These are phyloP conservation scores for Drosophila arawakana DNA, from an alignment of 1,140 invertebrate species.

Conservation along the genomic window DNA sequence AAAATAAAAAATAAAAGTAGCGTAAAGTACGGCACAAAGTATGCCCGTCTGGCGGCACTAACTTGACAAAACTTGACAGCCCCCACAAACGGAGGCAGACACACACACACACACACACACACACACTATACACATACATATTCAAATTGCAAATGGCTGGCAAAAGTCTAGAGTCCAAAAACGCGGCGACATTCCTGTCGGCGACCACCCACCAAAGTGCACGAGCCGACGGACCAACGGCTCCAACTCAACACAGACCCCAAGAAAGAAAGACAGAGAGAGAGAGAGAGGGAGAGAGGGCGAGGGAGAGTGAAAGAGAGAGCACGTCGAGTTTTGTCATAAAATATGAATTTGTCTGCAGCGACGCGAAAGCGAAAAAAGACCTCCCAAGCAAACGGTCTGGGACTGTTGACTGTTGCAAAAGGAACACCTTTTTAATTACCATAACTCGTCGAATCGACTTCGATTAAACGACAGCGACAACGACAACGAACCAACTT, in stretches of 20 bases:
- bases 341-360: conserved; percentile 79
- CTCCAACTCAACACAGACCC: conserved; percentile 6
- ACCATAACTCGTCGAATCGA: conserved; percentile 79
- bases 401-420: conserved; percentile 46
- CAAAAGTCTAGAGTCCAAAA: conserved; percentile 21
- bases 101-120: conserved; percentile 4
- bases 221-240: conserved; percentile 24
- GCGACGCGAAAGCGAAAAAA: conserved; percentile 25
- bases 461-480: conserved; percentile 77
- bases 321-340: conserved; percentile 67
- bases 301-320: not conserved
- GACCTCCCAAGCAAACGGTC: conserved; percentile 61
- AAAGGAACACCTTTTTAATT: conserved; percentile 82
- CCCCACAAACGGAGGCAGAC: conserved; percentile 22
- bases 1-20: conserved; percentile 13
- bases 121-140: not conserved
- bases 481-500: conserved; percentile 6
- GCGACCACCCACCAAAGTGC: conserved; percentile 69
- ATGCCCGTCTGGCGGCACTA: conserved; percentile 49
- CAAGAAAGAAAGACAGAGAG: conserved; percentile 1
- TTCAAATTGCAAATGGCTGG: conserved; percentile 37
- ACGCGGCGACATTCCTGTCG: conserved; percentile 50
- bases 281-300: not conserved
- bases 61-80: conserved; percentile 67
- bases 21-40: conserved; percentile 39